A percentile compares a stretch with the other conserved stretches of the same genome.
These are phyloP conservation scores for Solea senegalensis DNA, from an alignment of 2,113 vertebrate species.

Conservation along the genomic window DNA sequence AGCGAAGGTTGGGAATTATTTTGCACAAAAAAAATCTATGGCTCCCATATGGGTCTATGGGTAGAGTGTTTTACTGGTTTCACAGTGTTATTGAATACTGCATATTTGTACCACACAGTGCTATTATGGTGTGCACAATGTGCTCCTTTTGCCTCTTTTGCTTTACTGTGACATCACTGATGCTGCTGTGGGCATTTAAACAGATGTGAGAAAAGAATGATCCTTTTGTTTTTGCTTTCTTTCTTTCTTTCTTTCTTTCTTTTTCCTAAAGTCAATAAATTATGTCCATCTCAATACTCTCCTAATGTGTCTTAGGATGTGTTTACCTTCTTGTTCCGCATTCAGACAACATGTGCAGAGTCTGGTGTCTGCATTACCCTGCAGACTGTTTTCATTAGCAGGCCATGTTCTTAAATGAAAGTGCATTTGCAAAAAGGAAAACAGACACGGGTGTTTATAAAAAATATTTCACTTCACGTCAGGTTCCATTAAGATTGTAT, in stretches of 20 bases:
- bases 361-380: neutral
- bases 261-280: constrained; percentile 32
- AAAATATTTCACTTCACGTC: constrained; percentile 1
- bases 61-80: neutral
- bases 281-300: constrained; percentile 19
- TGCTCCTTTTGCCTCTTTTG: constrained; percentile 50
- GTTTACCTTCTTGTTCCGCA: neutral
- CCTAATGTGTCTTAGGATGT: neutral
- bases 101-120: constrained; percentile 39
- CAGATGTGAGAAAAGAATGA: constrained; percentile 21
- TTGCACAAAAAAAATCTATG: too few species aligned
- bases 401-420: neutral
- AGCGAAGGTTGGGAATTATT: too few species aligned
- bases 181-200: too few species aligned
- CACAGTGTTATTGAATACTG: neutral
- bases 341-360: too few species aligned
- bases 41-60: too few species aligned
- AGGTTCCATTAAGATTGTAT: constrained; percentile 10
- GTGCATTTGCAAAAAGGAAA: too few species aligned
- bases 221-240: constrained; percentile 3
- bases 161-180: too few species aligned
- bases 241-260: constrained; percentile 1
- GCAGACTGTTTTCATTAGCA: neutral
- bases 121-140: constrained; percentile 34
- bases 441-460: neutral